Conservation (phyloP, 2,113 vertebrate species). For the Hassar affinis region DNA sequence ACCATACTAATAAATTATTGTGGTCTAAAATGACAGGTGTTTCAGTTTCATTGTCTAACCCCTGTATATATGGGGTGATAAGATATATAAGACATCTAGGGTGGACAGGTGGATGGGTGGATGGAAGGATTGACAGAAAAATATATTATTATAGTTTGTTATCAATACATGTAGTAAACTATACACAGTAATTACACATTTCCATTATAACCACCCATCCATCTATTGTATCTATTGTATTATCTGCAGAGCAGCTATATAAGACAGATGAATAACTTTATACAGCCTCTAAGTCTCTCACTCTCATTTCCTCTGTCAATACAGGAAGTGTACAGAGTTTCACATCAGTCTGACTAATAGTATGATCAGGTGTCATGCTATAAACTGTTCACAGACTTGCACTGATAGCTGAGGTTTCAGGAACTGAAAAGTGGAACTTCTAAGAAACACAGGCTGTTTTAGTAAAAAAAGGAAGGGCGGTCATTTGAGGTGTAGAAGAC, state of each 20-base stretch:
- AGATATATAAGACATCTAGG: too few relatives aligned
- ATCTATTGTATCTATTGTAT: neutral
- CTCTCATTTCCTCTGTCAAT: constrained; percentile 1
- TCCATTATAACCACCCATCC: neutral
- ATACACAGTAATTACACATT: neutral
- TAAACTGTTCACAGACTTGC: neutral
- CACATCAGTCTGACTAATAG: constrained; percentile 40
- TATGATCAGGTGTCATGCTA: neutral
- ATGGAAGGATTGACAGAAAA: neutral
- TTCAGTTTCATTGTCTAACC: too few relatives aligned
- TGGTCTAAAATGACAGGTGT: too few relatives aligned
- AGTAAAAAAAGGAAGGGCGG: neutral
- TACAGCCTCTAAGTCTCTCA: neutral
- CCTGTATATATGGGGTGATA: too few relatives aligned
- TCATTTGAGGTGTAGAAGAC: neutral
- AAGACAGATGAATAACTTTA: neutral
- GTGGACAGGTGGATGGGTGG: too few relatives aligned
- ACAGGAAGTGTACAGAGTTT: constrained; percentile 34
- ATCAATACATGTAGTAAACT: neutral
- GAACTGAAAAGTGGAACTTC: constrained; percentile 1
- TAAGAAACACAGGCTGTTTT: neutral
- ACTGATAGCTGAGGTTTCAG: neutral
- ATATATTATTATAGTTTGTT: neutral
- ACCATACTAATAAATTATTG: too few relatives aligned
- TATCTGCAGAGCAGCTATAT: neutral